phyloP scores from a whole-genome alignment of 2,797 vertebrate genomes.

The Danio tinwini region DNA sequence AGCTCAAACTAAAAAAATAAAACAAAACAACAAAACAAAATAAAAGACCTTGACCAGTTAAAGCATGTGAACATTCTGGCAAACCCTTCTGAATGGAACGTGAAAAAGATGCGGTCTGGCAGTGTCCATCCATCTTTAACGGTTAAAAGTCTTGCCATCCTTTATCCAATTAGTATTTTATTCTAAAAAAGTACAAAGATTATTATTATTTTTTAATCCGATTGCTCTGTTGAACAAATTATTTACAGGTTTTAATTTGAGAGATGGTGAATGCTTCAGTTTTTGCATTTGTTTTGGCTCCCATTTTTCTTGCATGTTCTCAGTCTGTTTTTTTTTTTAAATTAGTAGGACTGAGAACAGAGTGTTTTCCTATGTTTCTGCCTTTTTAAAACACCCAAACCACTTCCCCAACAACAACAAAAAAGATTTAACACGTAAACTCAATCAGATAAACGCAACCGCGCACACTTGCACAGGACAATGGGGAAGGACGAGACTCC shows the following conservation, averaged over 20 bases:
- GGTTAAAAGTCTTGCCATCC: slow-evolving; percentile 60
- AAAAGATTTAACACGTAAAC: slow-evolving; percentile 73
- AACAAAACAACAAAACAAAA: background rate
- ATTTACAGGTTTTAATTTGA: slow-evolving; percentile 73
- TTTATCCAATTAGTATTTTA: slow-evolving; percentile 63
- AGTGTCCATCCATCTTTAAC: slow-evolving; percentile 63
- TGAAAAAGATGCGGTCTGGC: slow-evolving; percentile 67
- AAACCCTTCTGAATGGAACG: slow-evolving; percentile 37
- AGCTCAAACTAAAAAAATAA: slow-evolving; percentile 56
- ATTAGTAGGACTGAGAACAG: slow-evolving; percentile 67
- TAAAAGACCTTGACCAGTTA: slow-evolving; percentile 67
- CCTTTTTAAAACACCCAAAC: slow-evolving; percentile 72
- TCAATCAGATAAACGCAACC: slow-evolving; percentile 55
- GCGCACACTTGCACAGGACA: slow-evolving; percentile 65
- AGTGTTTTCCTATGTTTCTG: slow-evolving; percentile 74
- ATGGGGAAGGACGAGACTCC: slow-evolving; percentile 71
- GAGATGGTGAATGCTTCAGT: slow-evolving; percentile 58
- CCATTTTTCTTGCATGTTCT: slow-evolving; percentile 68
- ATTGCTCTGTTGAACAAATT: slow-evolving; percentile 63
- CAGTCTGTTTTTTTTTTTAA: slow-evolving; percentile 60
- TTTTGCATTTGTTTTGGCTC: slow-evolving; percentile 65
- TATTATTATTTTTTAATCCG: slow-evolving; percentile 47
- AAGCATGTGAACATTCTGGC: slow-evolving; percentile 53
- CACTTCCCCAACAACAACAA: slow-evolving; percentile 65
- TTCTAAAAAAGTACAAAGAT: slow-evolving; percentile 79